Evolutionary conservation across 1,140 invertebrate genomes (phyloP).

Genomic region (Drosophila gunungcola): DNA sequence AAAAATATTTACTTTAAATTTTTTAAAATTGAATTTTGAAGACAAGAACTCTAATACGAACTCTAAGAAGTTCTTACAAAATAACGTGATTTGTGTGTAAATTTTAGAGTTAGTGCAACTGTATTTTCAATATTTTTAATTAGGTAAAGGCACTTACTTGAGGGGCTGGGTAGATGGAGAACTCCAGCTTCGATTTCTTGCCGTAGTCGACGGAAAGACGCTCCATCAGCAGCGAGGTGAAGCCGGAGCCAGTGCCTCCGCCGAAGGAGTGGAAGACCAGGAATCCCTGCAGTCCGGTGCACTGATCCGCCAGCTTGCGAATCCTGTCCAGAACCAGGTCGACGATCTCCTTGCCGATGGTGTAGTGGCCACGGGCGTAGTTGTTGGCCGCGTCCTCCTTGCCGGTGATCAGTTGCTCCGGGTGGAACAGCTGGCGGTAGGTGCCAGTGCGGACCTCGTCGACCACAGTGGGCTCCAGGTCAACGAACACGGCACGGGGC

Average conservation of each 20-base stretch:
- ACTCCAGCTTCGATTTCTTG: slow-evolving; percentile 95
- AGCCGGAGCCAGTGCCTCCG: slow-evolving; percentile 95
- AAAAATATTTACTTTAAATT: no score
- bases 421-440: slow-evolving; percentile 94
- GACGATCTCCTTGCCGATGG: slow-evolving; percentile 95
- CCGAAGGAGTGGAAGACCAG: slow-evolving; percentile 96
- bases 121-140: no score
- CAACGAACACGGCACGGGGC: slow-evolving; percentile 93
- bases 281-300: slow-evolving; percentile 94
- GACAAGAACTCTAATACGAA: no score
- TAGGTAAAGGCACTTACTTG: slow-evolving; percentile 8
- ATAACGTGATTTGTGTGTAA: no score
- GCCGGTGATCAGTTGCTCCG: slow-evolving; percentile 93
- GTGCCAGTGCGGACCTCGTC: slow-evolving; percentile 94
- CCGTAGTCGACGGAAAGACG: slow-evolving; percentile 94
- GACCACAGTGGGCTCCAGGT: slow-evolving; percentile 94
- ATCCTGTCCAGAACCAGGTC: slow-evolving; percentile 92
- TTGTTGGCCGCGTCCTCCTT: slow-evolving; percentile 96
- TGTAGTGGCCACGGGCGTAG: slow-evolving; percentile 95
- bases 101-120: no score
- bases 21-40: no score
- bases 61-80: no score
- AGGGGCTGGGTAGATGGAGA: slow-evolving; percentile 93
- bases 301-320: slow-evolving; percentile 93
- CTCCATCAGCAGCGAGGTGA: slow-evolving; percentile 95